Evolutionary conservation across 2,797 vertebrate genomes (phyloP), one percentile per base, ranked within the genome.

Genomic region (Takifugu ocellatus): DNA sequence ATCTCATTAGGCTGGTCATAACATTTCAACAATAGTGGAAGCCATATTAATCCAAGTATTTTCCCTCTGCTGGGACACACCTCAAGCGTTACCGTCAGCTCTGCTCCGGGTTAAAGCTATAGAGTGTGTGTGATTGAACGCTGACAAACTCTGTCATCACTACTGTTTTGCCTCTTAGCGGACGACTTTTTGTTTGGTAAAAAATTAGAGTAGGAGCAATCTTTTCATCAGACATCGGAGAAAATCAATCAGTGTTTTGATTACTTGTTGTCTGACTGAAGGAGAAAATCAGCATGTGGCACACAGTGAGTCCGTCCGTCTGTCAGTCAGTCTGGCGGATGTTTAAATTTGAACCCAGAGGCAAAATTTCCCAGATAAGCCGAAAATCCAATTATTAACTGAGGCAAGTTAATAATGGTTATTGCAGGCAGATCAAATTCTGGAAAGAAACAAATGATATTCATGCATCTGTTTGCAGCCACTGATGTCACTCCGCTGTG

Each of bases 1-100:
- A 84, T 82, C 85, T 89, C 83, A 87, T 90, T 88, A 90, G 70
- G 79, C 57, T 42, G 70, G 82, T 84, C 79, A 81, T 82, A 87
- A 88, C 75, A 82, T 68, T 51, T 80, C 81, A 79, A 81, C 81
- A 81, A 64, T 63, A 67, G 80, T 51, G 59, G 64, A 68, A 84
- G 69, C 78, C 80, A 83, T 82, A 84, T 81, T 83, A 77, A 83
- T 83, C 82, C 81, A 67, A 78, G 69, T 73, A 61, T 2, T 44
- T 36, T 25, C 50, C 11, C 26, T 43, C 51, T 29, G 8, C 36
- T 6, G 25, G 12, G 67, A 54, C 59, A 24, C 46, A 73, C 60
- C 63, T 67, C 49, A 49, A 77, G 66, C 73, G 27, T 51, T 24
- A 61, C 63, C 77, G 71, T 79, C 71, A 83, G 75, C 73, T 78